A percentile compares a stretch with the other conserved stretches of the same genome.
These are phyloP conservation scores for Halesus radiatus DNA, from an alignment of 1,140 invertebrate species.

Conservation along the genomic window DNA sequence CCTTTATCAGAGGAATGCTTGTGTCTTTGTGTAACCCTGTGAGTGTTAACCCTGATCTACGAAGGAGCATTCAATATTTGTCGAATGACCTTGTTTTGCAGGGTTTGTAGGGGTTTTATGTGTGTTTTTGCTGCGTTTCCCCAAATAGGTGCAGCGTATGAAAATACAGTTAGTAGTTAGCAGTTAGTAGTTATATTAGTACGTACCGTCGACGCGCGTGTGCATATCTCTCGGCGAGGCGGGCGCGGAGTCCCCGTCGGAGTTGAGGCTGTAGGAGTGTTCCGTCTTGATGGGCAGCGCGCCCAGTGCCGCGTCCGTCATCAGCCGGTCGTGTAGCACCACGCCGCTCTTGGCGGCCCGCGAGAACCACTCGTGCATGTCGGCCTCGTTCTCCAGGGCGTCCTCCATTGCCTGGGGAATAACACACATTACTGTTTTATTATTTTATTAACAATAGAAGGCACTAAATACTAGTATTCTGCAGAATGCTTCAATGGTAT, in stretches of 20 bases:
- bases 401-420: conserved; percentile 74
- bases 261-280: conserved; percentile 84
- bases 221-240: conserved; percentile 73
- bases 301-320: conserved; percentile 89
- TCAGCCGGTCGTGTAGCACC: conserved; percentile 88
- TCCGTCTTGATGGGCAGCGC: conserved; percentile 86
- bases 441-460: no score
- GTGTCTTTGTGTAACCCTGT: no score
- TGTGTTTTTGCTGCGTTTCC: no score
- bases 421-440: not conserved
- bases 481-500: no score
- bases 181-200: not conserved
- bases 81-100: no score
- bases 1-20: no score
- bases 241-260: conserved; percentile 77
- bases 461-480: not conserved
- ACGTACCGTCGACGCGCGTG: conserved; percentile 76
- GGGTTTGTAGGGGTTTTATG: no score
- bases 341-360: conserved; percentile 73
- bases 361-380: conserved; percentile 73
- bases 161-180: no score
- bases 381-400: conserved; percentile 71
- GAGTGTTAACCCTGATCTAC: no score
- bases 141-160: no score
- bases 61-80: no score